A percentile compares a stretch with the other conserved stretches of the same genome.
These are phyloP conservation scores for Zelleria hepariella DNA, from an alignment of 2,888 invertebrate species.

Conservation along the genomic window DNA sequence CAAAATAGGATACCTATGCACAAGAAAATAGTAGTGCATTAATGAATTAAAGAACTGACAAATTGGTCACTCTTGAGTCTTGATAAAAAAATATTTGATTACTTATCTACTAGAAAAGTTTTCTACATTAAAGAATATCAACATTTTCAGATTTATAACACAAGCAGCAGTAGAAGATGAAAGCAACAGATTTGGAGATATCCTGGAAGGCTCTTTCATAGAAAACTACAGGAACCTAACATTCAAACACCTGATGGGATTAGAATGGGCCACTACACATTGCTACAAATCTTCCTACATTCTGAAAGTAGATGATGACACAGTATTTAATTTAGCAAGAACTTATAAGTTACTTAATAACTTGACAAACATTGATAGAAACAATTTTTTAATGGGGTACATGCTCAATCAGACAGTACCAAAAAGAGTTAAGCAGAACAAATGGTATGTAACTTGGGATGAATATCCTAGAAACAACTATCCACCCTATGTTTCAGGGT, in stretches of 20 bases:
- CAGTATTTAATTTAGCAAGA: slow-evolving; percentile 78
- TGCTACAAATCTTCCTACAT: slow-evolving; percentile 76
- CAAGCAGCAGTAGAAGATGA: slow-evolving; percentile 76
- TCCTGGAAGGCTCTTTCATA: slow-evolving; percentile 81
- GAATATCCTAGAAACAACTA: slow-evolving; percentile 76
- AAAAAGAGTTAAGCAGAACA: slow-evolving; percentile 76
- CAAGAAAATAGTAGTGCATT: not conserved
- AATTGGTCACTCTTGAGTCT: no score
- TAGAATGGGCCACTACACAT: slow-evolving; percentile 78
- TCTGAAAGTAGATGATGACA: slow-evolving; percentile 88
- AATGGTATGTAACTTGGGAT: slow-evolving; percentile 82
- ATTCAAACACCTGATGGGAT: slow-evolving; percentile 85
- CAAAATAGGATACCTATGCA: not conserved
- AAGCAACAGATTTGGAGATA: slow-evolving; percentile 74
- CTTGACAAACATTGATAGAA: slow-evolving; percentile 19
- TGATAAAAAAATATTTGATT: no score
- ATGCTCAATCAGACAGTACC: slow-evolving; percentile 76
- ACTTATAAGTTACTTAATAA: slow-evolving; percentile 28
- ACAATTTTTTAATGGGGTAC: slow-evolving; percentile 73
- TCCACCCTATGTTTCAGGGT: slow-evolving; percentile 85
- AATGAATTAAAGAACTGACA: not conserved
- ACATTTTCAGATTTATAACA: slow-evolving; percentile 41
- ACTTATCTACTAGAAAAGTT: no score
- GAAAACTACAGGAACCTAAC: slow-evolving; percentile 87
- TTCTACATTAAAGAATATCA: not conserved